Percentiles rank a stretch among this genome's conserved stretches.
Conservation (phyloP, 2,888 invertebrate genomes). For the Timandra comae region DNA sequence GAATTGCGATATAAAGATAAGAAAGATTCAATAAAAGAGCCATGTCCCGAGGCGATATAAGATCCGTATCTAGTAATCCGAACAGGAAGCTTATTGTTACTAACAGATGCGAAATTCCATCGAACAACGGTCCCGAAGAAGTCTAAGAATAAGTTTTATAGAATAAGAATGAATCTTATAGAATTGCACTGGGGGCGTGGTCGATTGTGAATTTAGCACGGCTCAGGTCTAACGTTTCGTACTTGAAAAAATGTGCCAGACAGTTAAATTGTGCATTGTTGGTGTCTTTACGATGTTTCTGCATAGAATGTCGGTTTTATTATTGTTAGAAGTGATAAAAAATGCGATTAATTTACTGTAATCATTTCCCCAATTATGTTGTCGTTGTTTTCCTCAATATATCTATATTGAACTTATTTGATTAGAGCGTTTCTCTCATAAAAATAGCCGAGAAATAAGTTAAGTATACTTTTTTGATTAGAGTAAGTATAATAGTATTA, state of each 20-base stretch:
- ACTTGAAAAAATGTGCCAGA: conserved; percentile 19
- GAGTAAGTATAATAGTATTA: too few relatives aligned
- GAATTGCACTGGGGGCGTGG: conserved; percentile 66
- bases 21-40: conserved; percentile 46
- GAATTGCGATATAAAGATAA: conserved; percentile 44
- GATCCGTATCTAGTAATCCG: conserved; percentile 70
- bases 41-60: conserved; percentile 54
- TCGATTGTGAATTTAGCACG: conserved; percentile 47
- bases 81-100: conserved; percentile 70
- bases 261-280: conserved; percentile 19
- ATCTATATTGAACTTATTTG: too few relatives aligned
- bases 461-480: too few relatives aligned
- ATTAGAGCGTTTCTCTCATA: too few relatives aligned
- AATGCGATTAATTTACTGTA: too few relatives aligned
- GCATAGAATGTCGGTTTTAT: conserved; percentile 8
- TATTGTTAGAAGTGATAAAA: too few relatives aligned
- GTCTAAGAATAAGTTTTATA: too few relatives aligned
- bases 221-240: conserved; percentile 41
- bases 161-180: too few relatives aligned
- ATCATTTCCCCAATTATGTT: too few relatives aligned
- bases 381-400: too few relatives aligned
- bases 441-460: too few relatives aligned
- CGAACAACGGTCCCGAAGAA: conserved; percentile 33
- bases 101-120: conserved; percentile 73
- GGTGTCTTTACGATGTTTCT: conserved; percentile 22